Evolutionary conservation across 2,797 vertebrate genomes (phyloP), one percentile per base, ranked within the genome.

Genomic region (Pagetopsis macropterus): DNA sequence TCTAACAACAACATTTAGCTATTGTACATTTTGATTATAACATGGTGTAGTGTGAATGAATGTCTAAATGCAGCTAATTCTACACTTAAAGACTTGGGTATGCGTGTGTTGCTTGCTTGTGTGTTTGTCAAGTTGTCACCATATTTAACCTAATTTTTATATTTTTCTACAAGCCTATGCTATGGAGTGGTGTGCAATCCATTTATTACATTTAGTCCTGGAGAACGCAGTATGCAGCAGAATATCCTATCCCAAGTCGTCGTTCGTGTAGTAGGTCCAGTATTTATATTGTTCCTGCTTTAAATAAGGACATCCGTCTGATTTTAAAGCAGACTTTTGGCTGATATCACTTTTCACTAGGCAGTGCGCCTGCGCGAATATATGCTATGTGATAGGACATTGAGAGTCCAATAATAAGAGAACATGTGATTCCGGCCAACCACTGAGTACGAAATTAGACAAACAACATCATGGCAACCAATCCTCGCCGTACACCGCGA

Each of bases 361-460:
- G 10, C 33, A 23, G 41, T 70, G 65, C 72, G 75, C 73, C 17
- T 87, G 81, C 76, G 79, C 59, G 2, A 2, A 21, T 3, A 1
- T 4, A 2, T 43, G 5, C 5, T 43, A 46, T 45, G 12, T 56
- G 44, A 76, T 65, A 56, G 62, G 78, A 3, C 16, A 43, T 14
- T 14, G 5, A 27, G 1, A 14, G 12, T 43, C 90, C 83, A 92
- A 84, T 90, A 23, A 40, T 1, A 46, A 52, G 11, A 4, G 45
- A 78, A 58, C 83, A 87, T 91, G 89, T 86, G 85, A 86, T 65
- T 87, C 64, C 40, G 77, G 45, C 92, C 88, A 93, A 92, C 91
- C 70, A 0, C 16, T 9, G 41, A 50, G 41, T 12, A 27, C 33
- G 17, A 75, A 81, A 76, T 46, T 65, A 84, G 74, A 82, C 88